These are phyloP conservation scores for Rissa tridactyla DNA, from an alignment of 2,113 vertebrate genomes.

Conservation along the genomic window DNA sequence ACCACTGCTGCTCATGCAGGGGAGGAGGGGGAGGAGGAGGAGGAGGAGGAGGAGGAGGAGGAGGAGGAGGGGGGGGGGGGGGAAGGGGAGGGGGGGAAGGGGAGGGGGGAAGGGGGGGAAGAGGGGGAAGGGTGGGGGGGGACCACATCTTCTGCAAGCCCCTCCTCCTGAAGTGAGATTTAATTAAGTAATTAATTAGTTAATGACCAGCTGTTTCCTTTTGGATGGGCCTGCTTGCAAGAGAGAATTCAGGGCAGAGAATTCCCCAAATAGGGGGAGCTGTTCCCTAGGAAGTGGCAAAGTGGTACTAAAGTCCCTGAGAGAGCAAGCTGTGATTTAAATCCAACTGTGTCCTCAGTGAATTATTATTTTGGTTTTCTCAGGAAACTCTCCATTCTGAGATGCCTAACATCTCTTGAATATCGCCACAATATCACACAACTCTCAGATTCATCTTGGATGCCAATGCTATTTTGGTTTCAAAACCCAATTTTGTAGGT, in stretches of 20 bases:
- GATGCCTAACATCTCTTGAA: background rate
- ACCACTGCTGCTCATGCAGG: no score
- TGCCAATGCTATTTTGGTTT: background rate
- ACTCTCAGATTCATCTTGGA: background rate
- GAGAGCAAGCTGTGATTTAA: background rate
- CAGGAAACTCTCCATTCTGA: background rate
- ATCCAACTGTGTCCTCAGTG: background rate
- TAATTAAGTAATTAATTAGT: background rate
- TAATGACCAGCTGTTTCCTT: background rate
- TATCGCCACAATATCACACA: background rate
- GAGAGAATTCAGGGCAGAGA: background rate
- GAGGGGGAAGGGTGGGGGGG: rapidly evolving
- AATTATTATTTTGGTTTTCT: background rate
- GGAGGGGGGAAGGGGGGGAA: no score
- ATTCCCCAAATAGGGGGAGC: background rate
- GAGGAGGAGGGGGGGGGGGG: no score
- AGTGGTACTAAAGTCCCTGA: background rate
- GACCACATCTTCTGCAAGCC: background rate
- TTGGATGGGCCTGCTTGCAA: background rate
- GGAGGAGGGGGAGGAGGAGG: no score
- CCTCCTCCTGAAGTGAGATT: background rate
- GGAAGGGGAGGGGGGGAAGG: no score
- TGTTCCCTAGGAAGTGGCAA: rapidly evolving
- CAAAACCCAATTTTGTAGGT: background rate
- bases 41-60: no score